A percentile compares a stretch with the other conserved stretches of the same genome.
These are phyloP conservation scores for Phengaris alcon DNA, from an alignment of 2,888 invertebrate species.

Conservation along the genomic window DNA sequence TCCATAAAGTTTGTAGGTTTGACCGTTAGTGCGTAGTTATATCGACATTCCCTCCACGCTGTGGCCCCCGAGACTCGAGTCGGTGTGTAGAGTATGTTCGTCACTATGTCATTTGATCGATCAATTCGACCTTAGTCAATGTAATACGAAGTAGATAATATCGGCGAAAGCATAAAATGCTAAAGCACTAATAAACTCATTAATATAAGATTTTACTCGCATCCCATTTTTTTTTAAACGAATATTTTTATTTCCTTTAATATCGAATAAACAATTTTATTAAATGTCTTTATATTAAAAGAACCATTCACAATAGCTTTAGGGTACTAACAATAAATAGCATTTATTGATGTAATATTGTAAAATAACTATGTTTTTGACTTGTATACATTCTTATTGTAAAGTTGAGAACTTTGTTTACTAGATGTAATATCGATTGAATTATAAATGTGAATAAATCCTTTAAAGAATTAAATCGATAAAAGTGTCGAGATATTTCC, in stretches of 20 bases:
- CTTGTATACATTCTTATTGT: conserved; percentile 76
- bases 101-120: conserved; percentile 54
- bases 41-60: conserved; percentile 65
- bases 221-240: conserved; percentile 51
- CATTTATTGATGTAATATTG: conserved; percentile 66
- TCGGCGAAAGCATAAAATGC: conserved; percentile 70
- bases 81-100: conserved; percentile 69
- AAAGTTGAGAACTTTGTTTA: conserved; percentile 70
- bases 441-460: conserved; percentile 78
- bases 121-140: conserved; percentile 64
- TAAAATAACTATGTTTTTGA: conserved; percentile 78
- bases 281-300: conserved; percentile 59
- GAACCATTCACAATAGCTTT: conserved; percentile 76
- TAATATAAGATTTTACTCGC: conserved; percentile 59
- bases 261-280: conserved; percentile 52
- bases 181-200: conserved; percentile 54
- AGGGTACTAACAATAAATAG: conserved; percentile 76
- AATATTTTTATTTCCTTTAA: conserved; percentile 41
- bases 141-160: conserved; percentile 69
- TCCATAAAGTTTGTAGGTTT: background rate
- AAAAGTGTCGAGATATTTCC: conserved; percentile 61
- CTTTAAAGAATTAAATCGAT: conserved; percentile 64
- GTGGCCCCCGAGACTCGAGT: conserved; percentile 65
- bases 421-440: conserved; percentile 71
- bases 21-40: conserved; percentile 44